phyloP scores from a whole-genome alignment of 2,888 invertebrate genomes.

The Catocala sponsa region DNA sequence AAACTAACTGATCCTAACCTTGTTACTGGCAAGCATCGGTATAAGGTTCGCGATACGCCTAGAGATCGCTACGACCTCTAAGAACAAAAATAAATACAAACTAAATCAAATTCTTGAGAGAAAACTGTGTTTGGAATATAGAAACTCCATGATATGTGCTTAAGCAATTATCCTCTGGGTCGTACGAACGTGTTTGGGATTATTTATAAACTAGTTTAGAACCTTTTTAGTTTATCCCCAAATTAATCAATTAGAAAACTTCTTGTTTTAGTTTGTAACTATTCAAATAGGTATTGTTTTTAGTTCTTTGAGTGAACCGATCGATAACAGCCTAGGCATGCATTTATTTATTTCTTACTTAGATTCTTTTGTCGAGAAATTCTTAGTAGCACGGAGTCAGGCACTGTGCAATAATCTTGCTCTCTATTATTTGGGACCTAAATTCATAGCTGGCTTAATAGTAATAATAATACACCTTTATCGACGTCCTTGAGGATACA shows the following conservation, averaged over 20 bases:
- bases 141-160: conserved; percentile 32
- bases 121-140: conserved; percentile 56
- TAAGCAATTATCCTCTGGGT: conserved; percentile 26
- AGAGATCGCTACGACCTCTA: conserved; percentile 35
- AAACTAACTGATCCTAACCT: conserved; percentile 61
- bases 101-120: conserved; percentile 63
- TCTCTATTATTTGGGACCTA: too few relatives aligned
- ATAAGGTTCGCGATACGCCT: conserved; percentile 46
- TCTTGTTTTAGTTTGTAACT: conserved; percentile 22
- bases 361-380: too few relatives aligned
- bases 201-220: conserved; percentile 31
- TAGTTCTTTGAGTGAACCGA: neutral
- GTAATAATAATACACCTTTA: too few relatives aligned
- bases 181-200: conserved; percentile 23
- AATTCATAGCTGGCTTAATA: too few relatives aligned
- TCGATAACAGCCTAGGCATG: neutral
- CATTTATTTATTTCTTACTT: too few relatives aligned
- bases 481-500: too few relatives aligned
- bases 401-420: too few relatives aligned
- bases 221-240: conserved; percentile 35
- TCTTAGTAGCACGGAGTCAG: too few relatives aligned
- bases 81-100: conserved; percentile 52
- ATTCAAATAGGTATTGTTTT: conserved; percentile 12
- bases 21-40: conserved; percentile 52
- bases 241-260: conserved; percentile 44